Base-by-base conservation (phyloP, 2,797 vertebrate genomes). In the Xiphorhynchus erythropygius region DNA sequence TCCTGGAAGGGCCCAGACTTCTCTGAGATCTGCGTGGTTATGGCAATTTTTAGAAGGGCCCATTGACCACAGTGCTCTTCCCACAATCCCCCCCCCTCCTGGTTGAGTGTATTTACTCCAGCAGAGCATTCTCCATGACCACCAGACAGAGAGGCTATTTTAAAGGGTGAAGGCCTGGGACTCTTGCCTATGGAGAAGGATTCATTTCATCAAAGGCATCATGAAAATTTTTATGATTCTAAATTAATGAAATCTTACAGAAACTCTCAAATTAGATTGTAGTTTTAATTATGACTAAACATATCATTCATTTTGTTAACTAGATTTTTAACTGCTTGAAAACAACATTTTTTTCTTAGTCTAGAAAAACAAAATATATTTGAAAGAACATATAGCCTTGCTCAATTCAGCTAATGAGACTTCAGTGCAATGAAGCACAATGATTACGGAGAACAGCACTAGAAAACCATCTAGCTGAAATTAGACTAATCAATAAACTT, bases 221-320 rank as follows among this genome's bases (percentile, higher is more conserved):
- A n/a, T 3, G n/a, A 77, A 68, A 64, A 32, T 60, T 37, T 84
- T 78, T 53, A 69, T 0, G 0, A 37, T 69, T 75, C 82, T 39
- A 82, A 25, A 55, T 74, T 37, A 91, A 91, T 56, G 35, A 93
- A 82, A 92, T 70, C 63, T 63, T 78, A 65, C 4, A 84, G 75
- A 90, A 90, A 76, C 57, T 84, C 47, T 73, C 47, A 87, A 69
- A 89, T 93, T 55, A 73, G 39, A 79, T 1, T 52, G 64, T 41
- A 57, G 65, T 59, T 90, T 95, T 94, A 96, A 95, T 90, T 87
- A 93, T 50, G 71, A 94, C 87, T 74, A 87, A 88, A 44, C 24
- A 88, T 70, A 91, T 77, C 91, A 41, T 92, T 92, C 46, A 75
- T 83, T 92, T 83, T 71, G 42, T 89, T 90, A 92, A 89, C 92